Base-by-base conservation (phyloP, 2,888 invertebrate genomes). In the Heliconius sara region DNA sequence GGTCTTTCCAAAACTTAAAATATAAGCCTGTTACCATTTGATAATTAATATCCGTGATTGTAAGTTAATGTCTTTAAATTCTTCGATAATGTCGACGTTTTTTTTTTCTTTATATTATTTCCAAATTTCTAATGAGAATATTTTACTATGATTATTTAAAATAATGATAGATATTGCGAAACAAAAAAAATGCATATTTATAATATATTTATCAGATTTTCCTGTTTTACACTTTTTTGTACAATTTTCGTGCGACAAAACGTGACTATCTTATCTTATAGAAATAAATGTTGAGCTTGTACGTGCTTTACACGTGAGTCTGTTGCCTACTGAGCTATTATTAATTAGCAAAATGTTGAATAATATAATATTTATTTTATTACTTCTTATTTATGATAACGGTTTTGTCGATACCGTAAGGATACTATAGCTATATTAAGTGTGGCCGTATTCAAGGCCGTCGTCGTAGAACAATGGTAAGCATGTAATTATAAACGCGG, bases 221-320 rank as follows among this genome's bases (percentile, higher is more conserved):
- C 25, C 68, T 25, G 25, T 68, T 39, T 43, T 13, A 68, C 25
- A 25, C 5, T 68, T 43, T 43, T 43, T 67, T 22, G 43, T 39
- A n/a, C n/a, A 43, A n/a, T 25, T 43, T 16, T 68, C 43, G 39
- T 43, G 34, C 10, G 34, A 5, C 9, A 2, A 39, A 39, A 13
- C 34, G 30, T 22, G 30, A 68, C 22, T 43, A 43, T 70, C 70
- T 70, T 70, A 70, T 70, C 70, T 43, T 25, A 25, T 68, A 68
- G 13, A 68, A 68, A 68, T 68, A n/a, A 39, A 6, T n/a, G 6
- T n/a, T 13, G 13, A 43, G 43, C 1, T 13, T 13, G 3, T 43
- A 43, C 52, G 52, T 52, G 52, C 25, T 1, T 68, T 2, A 25
- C 70, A 70, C 70, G 70, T 70, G 43, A 47, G 25, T 43, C 25